These are phyloP conservation scores for Eurypyga helias DNA, from an alignment of 2,113 vertebrate species.

Conservation along the genomic window DNA sequence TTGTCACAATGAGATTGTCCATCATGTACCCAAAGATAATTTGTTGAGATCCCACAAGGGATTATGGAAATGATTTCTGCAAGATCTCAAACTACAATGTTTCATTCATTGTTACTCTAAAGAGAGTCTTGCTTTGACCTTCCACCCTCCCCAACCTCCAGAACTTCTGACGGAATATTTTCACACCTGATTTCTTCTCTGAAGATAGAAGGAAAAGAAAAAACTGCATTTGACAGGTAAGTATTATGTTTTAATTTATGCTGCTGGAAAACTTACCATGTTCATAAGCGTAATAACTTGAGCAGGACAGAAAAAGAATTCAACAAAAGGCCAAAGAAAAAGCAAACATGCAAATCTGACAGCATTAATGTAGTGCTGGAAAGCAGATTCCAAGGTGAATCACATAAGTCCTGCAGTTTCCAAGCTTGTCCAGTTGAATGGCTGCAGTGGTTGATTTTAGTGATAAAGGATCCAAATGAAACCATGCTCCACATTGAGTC, in stretches of 20 bases:
- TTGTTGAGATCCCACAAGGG: neutral
- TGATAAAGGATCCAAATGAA: neutral
- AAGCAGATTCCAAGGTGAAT: neutral
- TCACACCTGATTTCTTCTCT: neutral
- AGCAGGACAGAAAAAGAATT: neutral
- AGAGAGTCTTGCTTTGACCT: neutral
- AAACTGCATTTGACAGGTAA: neutral
- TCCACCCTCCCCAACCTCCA: rapidly evolving
- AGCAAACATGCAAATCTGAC: neutral
- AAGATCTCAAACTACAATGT: neutral
- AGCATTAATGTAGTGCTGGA: neutral
- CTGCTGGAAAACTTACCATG: neutral
- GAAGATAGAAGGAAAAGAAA: neutral
- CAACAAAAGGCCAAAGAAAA: neutral
- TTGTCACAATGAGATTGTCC: neutral
- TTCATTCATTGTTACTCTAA: neutral
- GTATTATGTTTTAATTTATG: neutral
- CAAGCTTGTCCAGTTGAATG: neutral
- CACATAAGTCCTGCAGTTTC: neutral
- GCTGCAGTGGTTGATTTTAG: neutral
- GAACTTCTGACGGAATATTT: neutral
- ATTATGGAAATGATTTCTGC: neutral
- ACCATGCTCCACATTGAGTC: neutral
- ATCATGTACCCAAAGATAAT: neutral
- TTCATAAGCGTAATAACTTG: neutral